Base-by-base conservation (phyloP, 2,888 invertebrate species). In the Seira sanloemensis region DNA sequence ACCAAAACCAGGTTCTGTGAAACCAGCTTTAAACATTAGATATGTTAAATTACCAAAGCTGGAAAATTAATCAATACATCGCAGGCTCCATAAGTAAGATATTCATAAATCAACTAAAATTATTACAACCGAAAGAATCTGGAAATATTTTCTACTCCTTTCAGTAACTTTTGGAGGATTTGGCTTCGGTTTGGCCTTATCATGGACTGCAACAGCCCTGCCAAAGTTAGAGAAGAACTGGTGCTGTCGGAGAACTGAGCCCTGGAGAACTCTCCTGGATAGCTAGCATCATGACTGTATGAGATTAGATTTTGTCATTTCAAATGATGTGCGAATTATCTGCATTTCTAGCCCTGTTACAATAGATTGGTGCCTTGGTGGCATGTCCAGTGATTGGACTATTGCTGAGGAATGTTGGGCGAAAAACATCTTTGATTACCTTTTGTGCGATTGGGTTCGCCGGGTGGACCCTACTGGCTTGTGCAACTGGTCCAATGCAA, bases 381-480 rank as follows among this genome's bases (percentile, higher is more conserved):
- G 77, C 77, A 1, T 74, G 86, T 16, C 92, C 92, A 0, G 65
- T 92, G 0, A 91, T 92, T 76, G 93, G 93, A 0, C 65, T 90
- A 0, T 27, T 93, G 0, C 91, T 93, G 0, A 92, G 93, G 84
- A 91, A 87, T 4, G 90, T 93, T 24, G 94, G 94, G 0, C 91
- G 94, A 46, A 93, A 93, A 90, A 90, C 91, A 23, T 92, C 93
- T 0, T 93, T 93, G 0, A 91, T 93, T 65, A 72, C 93, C 0
- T 90, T 94, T 0, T 91, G 92, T 0, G 73, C 94, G 1, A 94
- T 94, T 0, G 92, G 92, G 65, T 90, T 94, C 90, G 12, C 93
- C 46, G 93, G 93, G 0, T 95, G 94, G 94, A 84, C 93, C 0
- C 90, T 94, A 1, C 93, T 94, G 50, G 91, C 92, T 1, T 91